Percentiles rank a stretch among this genome's conserved stretches.
These are phyloP conservation scores for Drosophila mojavensis DNA, from an alignment of 1,140 invertebrate genomes.

Conservation along the genomic window DNA sequence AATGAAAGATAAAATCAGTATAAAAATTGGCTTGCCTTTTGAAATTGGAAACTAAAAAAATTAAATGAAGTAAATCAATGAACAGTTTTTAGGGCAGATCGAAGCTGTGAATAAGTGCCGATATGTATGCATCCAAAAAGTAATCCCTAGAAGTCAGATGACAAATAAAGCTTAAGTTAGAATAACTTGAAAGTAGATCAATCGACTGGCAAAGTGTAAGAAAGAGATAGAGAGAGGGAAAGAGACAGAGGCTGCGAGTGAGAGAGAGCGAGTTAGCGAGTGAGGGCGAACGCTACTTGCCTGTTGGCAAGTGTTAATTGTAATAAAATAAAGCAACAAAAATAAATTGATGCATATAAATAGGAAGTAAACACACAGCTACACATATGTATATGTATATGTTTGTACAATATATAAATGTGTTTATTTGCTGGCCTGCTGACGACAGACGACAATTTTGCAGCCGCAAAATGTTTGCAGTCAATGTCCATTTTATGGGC, in stretches of 20 bases:
- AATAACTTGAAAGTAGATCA: neutral
- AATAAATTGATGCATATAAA: constrained; percentile 14
- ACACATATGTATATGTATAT: constrained; percentile 45
- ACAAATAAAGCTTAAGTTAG: too few species aligned
- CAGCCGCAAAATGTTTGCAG: constrained; percentile 74
- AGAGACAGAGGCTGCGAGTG: neutral
- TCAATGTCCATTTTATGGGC: constrained; percentile 55
- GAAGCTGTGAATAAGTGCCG: too few species aligned
- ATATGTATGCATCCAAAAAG: too few species aligned
- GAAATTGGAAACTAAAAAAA: too few species aligned
- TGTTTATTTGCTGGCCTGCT: constrained; percentile 16
- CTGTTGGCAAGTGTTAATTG: constrained; percentile 31
- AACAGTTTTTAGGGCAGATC: too few species aligned
- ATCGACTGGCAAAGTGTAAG: neutral
- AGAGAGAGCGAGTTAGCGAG: neutral
- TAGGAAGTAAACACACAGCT: constrained; percentile 43
- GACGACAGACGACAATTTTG: constrained; percentile 40
- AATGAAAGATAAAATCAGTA: too few species aligned
- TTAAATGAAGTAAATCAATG: too few species aligned
- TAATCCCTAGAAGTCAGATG: too few species aligned
- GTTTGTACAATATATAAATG: constrained; percentile 42
- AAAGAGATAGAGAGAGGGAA: neutral
- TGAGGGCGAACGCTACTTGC: neutral
- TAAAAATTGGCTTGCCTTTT: too few species aligned
- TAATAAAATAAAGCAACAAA: constrained; percentile 29